phyloP scores from a whole-genome alignment of 2,113 vertebrate genomes.

The Rousettus leschenaultii region DNA sequence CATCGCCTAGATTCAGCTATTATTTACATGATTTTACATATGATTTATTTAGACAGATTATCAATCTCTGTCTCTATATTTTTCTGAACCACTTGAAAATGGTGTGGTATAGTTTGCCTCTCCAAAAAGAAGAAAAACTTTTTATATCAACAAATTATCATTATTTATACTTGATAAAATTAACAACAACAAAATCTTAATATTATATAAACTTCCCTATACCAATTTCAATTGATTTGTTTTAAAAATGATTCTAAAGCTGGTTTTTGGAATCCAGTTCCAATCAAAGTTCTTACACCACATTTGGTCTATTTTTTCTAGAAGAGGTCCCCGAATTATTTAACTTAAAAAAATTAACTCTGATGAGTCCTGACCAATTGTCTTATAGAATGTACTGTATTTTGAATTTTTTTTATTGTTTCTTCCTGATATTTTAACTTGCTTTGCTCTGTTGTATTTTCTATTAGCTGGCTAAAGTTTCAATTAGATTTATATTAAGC shows the following conservation, averaged over 20 bases:
- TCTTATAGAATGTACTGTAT: not conserved
- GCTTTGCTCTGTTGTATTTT: not conserved
- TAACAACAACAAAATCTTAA: not conserved
- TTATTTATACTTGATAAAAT: not conserved
- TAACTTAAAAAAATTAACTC: not conserved
- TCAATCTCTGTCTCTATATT: not conserved
- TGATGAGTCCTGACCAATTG: not conserved
- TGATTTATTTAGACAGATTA: not conserved
- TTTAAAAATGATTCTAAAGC: not conserved
- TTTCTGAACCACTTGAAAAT: not conserved
- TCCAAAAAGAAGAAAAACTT: not conserved
- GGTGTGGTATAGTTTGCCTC: not conserved
- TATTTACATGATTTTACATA: not conserved
- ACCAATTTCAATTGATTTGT: not conserved
- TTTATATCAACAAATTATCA: not conserved
- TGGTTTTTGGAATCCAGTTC: not conserved
- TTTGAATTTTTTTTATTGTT: not conserved
- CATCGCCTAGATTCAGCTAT: not conserved
- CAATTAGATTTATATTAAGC: not conserved
- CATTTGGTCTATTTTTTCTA: not conserved
- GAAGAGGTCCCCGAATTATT: not conserved
- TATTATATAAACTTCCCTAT: not conserved
- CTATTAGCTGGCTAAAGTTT: not conserved
- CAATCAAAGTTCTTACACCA: not conserved
- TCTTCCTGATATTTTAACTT: not conserved